Evolutionary conservation across 1,140 invertebrate genomes (phyloP), one percentile per base, ranked within the genome.

Genomic region (Aphelenchoides fujianensis): DNA sequence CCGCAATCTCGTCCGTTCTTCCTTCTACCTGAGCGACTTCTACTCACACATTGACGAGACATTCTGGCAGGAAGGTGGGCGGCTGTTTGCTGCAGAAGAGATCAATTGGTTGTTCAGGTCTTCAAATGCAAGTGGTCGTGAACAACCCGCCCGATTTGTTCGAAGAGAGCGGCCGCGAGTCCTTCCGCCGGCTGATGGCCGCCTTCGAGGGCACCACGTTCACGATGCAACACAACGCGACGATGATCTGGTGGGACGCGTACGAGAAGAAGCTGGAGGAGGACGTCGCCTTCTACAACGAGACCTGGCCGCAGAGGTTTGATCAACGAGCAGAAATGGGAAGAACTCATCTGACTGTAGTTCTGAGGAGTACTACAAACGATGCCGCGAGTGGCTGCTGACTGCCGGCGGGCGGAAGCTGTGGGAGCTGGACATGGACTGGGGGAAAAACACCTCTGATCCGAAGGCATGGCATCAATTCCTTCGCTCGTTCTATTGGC

Each of bases 21-120:
- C 69, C 7, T 84, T 84, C 55, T 83, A 83, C 69, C 70, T 83
- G 16, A 74, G 67, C 28, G 77, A 85, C 37, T 83, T 84, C 61
- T 83, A 84, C 66, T 69, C 70, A 31, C 61, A 84, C 7, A 83
- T 83, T 52, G 81, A 84, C 67, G 83, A 83, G 95, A 88, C 82
- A 2, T 84, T 83, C 68, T 83, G 82, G 82, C 57, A 76, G 71
- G 83, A 83, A 80, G 82, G 81, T 79, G 34, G 27, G 31, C 2
- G 23, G 27, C 9, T 75, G 27, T 34, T 7, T 35, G 41, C 12
- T 48, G 41, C 23, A 9, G 31, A 9, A 12, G 54, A 71, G 9
- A 73, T 37, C 31, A 12, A 32, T 31, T 2, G 16, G n/a, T 3
- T 48, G 19, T 82, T 68, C 12, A 81, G 80, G 80, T 34, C 79